phyloP scores from a whole-genome alignment of 2,797 vertebrate species.

The Rhincodon typus region DNA sequence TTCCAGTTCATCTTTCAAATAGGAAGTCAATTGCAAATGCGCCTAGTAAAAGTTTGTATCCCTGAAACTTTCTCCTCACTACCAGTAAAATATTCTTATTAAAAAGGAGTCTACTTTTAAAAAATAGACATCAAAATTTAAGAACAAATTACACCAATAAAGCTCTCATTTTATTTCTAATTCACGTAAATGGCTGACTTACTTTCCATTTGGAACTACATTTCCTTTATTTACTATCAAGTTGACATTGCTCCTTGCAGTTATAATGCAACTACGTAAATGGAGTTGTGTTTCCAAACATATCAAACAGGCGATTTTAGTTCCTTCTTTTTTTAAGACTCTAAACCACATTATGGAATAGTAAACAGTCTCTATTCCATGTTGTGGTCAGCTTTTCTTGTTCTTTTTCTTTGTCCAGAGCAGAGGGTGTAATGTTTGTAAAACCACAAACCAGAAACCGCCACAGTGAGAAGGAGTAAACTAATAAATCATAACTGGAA shows the following conservation, averaged over 20 bases:
- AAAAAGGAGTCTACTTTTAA: not conserved
- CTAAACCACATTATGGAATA: slow-evolving; percentile 25
- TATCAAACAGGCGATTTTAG: slow-evolving; percentile 8
- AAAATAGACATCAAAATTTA: not conserved
- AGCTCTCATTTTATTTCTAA: not conserved
- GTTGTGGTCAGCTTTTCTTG: slow-evolving; percentile 27
- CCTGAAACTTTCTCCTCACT: not conserved
- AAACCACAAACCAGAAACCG: slow-evolving; percentile 35
- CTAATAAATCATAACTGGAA: slow-evolving; percentile 36
- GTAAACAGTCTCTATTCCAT: slow-evolving; percentile 36
- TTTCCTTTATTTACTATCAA: not conserved
- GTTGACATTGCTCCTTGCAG: not conserved
- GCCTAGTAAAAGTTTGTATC: not conserved
- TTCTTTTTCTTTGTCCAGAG: not conserved
- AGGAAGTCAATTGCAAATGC: not conserved
- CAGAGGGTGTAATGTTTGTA: not conserved
- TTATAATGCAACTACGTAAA: slow-evolving; percentile 20
- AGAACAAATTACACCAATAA: not conserved
- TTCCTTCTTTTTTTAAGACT: slow-evolving; percentile 10
- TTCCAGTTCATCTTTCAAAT: not conserved
- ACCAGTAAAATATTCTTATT: not conserved
- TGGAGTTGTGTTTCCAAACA: not conserved
- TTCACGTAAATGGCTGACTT: not conserved
- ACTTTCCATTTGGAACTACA: slow-evolving; percentile 5
- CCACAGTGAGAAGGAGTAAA: slow-evolving; percentile 10